Evolutionary conservation across 2,797 vertebrate species (phyloP), one percentile per base, ranked within the genome.

Genomic region (Morelia viridis): DNA sequence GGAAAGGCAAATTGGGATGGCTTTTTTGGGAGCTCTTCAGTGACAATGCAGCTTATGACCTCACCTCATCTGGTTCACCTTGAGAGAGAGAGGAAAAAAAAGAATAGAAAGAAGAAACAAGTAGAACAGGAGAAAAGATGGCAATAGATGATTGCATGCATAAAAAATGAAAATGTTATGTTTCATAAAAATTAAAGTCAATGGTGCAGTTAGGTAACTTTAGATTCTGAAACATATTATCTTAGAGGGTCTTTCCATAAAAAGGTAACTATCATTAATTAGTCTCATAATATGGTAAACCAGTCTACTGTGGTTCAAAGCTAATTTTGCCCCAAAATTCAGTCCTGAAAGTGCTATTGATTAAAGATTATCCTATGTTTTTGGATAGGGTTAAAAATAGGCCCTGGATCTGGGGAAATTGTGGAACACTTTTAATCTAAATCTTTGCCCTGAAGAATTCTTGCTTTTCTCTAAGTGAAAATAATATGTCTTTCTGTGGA

Each of bases 1-100:
- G 28, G 15, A 7, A 61, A n/a, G 50, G 31, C 50, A 24, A 53
- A 28, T 2, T 3, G 0, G 0, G 22, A 13, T 28, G 1, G 19
- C 56, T 1, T 15, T 90, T 85, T 24, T 1, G 24, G 28, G 71
- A 24, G 28, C 17, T 83, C 56, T 28, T 83, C 41, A 24, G 26
- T 80, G 56, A 60, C 4, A 50, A 3, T n/a, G 15, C 35, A 83
- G 8, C 7, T 24, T 28, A 56, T 50, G 57, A 10, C 10, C 17
- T 10, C 50, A 71, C 31, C 53, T 86, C 10, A 24, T 41, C 10
- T 31, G 28, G 35, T 50, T 58, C n/a, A 46, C 8, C 24, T 50
- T 85, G 53, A 19, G 19, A 46, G 87, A 17, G 50, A 26, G 50
- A 80, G 28, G 13, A 22, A 31, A 3, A 46, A 3, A n/a, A 68